These are phyloP conservation scores for Dromius quadrimaculatus DNA, from an alignment of 2,888 invertebrate genomes.

Conservation along the genomic window DNA sequence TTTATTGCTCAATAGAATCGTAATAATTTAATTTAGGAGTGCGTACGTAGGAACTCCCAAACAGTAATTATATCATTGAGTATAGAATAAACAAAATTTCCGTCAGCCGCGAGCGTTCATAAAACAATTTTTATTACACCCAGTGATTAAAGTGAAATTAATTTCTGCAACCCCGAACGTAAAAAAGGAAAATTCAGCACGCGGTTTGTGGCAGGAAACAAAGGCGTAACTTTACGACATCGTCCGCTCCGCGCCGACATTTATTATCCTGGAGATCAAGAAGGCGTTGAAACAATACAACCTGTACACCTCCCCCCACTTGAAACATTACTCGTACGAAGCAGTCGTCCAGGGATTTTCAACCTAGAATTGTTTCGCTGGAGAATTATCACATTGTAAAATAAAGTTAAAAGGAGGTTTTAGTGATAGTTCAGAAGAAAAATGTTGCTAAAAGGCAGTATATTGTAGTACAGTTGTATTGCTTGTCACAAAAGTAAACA, in stretches of 20 bases:
- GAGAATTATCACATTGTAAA: constrained; percentile 27
- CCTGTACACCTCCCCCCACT: not conserved
- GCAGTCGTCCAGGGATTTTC: constrained; percentile 10
- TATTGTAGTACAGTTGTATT: no score
- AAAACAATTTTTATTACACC: constrained; percentile 6
- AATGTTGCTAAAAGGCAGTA: no score
- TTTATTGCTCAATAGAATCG: no score
- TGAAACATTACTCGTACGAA: not conserved
- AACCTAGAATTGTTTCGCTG: not conserved
- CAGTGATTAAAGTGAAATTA: constrained; percentile 21
- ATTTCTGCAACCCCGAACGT: not conserved
- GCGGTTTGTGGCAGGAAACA: not conserved
- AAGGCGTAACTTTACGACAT: constrained; percentile 5
- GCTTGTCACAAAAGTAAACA: no score
- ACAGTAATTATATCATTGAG: constrained; percentile 18
- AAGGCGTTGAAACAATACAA: constrained; percentile 22
- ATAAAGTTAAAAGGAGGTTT: not conserved
- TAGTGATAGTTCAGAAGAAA: no score
- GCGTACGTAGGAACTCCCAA: not conserved
- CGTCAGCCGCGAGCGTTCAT: not conserved
- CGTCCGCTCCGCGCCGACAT: constrained; percentile 1
- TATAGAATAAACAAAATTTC: constrained; percentile 25
- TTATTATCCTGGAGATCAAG: constrained; percentile 28
- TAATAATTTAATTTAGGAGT: not conserved
- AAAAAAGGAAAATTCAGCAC: constrained; percentile 3